Evolutionary conservation across 2,888 invertebrate species (phyloP).

Genomic region (Suillia variegata): DNA sequence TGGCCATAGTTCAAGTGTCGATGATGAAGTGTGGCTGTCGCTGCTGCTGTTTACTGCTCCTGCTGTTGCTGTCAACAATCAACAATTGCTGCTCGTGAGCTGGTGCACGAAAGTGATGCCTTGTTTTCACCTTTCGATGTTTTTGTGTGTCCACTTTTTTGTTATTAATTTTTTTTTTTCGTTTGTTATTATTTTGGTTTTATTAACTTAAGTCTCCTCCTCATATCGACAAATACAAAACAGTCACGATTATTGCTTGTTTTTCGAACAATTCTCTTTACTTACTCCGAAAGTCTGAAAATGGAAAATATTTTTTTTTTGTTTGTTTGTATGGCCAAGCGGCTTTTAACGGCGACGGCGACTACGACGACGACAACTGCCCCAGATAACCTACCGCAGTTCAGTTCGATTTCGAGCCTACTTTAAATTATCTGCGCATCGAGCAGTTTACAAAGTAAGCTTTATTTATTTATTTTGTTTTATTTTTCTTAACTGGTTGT

Average conservation of each 20-base stretch:
- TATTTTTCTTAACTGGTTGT: no score
- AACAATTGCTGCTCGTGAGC: not conserved
- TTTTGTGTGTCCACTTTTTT: no score
- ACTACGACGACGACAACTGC: no score
- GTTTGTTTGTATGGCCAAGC: not conserved
- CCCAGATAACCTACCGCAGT: no score
- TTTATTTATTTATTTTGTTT: no score
- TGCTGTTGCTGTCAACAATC: not conserved
- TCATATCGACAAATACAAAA: not conserved
- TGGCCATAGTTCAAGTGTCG: not conserved
- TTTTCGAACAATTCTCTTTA: not conserved
- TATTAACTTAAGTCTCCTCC: no score
- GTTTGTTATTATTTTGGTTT: no score
- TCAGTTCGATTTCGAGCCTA: not conserved
- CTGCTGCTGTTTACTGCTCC: no score
- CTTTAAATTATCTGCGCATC: not conserved
- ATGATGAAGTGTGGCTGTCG: not conserved
- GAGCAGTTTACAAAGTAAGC: not conserved
- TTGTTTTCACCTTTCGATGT: no score
- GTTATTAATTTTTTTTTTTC: no score
- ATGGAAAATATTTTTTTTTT: not conserved
- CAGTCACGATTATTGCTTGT: not conserved
- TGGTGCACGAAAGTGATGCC: no score
- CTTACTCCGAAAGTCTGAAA: not conserved
- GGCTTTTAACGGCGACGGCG: no score